A percentile compares a stretch with the other conserved stretches of the same genome.
phyloP scores from a whole-genome alignment of 1,140 invertebrate genomes.

The Andrena cerasifolii region DNA sequence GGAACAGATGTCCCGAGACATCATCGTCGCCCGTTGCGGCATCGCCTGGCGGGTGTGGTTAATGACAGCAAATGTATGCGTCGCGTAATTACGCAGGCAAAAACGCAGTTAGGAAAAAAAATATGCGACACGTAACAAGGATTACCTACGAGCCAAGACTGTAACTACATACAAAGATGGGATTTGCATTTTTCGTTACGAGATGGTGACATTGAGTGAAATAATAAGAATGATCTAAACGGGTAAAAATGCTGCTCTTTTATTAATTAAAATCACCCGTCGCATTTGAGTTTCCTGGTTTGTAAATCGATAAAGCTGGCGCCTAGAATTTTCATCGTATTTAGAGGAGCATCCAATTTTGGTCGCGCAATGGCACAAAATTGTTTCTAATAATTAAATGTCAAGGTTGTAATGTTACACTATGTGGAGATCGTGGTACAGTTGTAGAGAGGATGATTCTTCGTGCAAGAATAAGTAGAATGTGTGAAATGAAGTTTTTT shows the following conservation, averaged over 20 bases:
- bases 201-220: neutral
- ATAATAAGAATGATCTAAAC: conserved; percentile 14
- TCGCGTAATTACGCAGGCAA: conserved; percentile 34
- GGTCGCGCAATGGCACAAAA: too few relatives aligned
- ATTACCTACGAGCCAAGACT: neutral
- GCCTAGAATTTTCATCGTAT: neutral
- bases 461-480: too few relatives aligned
- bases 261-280: neutral
- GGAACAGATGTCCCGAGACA: conserved; percentile 4
- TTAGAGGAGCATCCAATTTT: too few relatives aligned
- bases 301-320: neutral
- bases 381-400: too few relatives aligned
- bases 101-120: conserved; percentile 27
- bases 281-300: neutral
- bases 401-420: too few relatives aligned
- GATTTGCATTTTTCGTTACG: neutral
- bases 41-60: conserved; percentile 35
- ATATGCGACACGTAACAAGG: conserved; percentile 16
- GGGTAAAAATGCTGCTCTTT: neutral
- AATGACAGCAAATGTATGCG: conserved; percentile 57
- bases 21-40: neutral
- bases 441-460: too few relatives aligned
- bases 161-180: too few relatives aligned
- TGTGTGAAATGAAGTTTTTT: too few relatives aligned
- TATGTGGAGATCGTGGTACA: too few relatives aligned